These are phyloP conservation scores for Leptinotarsa peninsularis DNA, from an alignment of 2,888 invertebrate species.

Conservation along the genomic window DNA sequence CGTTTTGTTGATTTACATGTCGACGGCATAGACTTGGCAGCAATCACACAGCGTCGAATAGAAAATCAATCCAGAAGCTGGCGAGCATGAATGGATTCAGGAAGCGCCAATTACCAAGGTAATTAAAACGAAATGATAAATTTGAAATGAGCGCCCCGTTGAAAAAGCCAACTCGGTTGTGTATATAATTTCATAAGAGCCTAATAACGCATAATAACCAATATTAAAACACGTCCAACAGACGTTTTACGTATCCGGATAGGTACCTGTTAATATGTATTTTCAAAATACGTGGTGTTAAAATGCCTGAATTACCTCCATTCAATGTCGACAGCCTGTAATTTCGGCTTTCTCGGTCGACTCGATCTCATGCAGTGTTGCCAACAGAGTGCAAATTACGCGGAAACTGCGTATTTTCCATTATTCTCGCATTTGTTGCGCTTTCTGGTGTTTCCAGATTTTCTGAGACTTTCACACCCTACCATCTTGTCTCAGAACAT, in stretches of 20 bases:
- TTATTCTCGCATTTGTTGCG: too few species aligned
- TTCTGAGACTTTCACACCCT: too few species aligned
- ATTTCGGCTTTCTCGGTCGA: conserved; percentile 63
- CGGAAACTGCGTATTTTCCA: too few species aligned
- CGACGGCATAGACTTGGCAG: background rate
- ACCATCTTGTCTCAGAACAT: too few species aligned
- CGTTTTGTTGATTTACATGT: background rate
- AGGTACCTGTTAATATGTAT: conserved; percentile 57
- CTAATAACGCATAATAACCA: conserved; percentile 39
- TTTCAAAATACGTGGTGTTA: conserved; percentile 62
- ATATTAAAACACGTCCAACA: conserved; percentile 45
- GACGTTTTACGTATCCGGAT: conserved; percentile 51
- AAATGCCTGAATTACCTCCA: conserved; percentile 65
- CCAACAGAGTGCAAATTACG: too few species aligned
- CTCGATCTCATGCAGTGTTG: conserved; percentile 46
- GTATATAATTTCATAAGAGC: conserved; percentile 35
- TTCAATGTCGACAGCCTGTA: conserved; percentile 64
- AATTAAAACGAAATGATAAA: conserved; percentile 17
- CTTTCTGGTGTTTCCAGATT: too few species aligned
- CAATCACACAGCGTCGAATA: background rate
- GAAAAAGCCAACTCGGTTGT: conserved; percentile 19
- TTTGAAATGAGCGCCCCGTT: conserved; percentile 5
- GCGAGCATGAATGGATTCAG: background rate
- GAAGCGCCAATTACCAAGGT: background rate
- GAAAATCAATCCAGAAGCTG: background rate